Base-by-base conservation (phyloP, 2,113 vertebrate species). In the Eonycteris spelaea region DNA sequence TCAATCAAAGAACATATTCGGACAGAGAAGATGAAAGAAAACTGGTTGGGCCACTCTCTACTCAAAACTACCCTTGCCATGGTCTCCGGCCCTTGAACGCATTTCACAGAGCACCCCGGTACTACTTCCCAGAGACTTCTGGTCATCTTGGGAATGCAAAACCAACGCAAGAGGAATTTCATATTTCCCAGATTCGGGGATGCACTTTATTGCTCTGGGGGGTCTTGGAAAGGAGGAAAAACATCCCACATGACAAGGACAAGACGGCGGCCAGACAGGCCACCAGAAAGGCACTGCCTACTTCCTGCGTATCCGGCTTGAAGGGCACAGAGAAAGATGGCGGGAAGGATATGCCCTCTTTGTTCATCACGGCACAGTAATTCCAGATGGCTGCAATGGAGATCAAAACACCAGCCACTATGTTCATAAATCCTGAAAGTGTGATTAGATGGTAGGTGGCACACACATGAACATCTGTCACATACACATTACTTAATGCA, bases 321-420 rank as follows among this genome's bases (percentile, higher is more conserved):
- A 98, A 91, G 3, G 99, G 99, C 68, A 99, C 67, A 51, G 97
- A 70, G 96, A 98, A 99, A 48, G 98, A 96, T 0, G 98, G 97
- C 0, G 99, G 99, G 86, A 99, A 99, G 93, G 91, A 13, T 4
- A 99, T 99, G 22, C 98, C 98, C 35, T 86, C 88, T 94, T 99
- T 98, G n/a, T 75, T 96, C 0, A 96, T 53, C 75, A 99, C 96
- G 0, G 99, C 98, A 45, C 61, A 97, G 95, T 99, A 97, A 97
- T 99, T 99, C 99, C 99, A 99, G 63, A 92, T 88, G 59, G 99
- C 97, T 0, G 99, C 97, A 68, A 99, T 88, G 28, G 98, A 57
- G 35, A 98, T 86, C 4, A 98, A 97, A 0, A 78, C 3, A 0
- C 97, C 97, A 0, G 99, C 97, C 2, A 97, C 26, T 7, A 99